Evolutionary conservation across 2,797 vertebrate genomes (phyloP).

Genomic region (Liparis tanakae): DNA sequence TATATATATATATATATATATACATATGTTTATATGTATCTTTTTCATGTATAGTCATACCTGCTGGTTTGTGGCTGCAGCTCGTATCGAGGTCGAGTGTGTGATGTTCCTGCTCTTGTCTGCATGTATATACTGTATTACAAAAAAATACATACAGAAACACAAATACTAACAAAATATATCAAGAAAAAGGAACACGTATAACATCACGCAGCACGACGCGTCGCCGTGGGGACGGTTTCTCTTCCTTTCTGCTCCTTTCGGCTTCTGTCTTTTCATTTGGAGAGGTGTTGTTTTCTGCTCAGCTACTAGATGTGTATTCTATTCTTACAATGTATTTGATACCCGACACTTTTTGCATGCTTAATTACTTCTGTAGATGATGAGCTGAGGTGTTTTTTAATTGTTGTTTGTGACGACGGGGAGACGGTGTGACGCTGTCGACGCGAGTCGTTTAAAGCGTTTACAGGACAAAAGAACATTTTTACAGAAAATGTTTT

Average conservation of each 20-base stretch:
- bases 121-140: conserved; percentile 77
- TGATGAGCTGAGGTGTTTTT: conserved; percentile 71
- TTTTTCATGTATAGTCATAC: conserved; percentile 67
- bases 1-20: conserved; percentile 6
- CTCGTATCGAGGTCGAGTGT: conserved; percentile 68
- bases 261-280: conserved; percentile 54
- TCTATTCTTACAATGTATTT: conserved; percentile 83
- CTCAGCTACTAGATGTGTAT: conserved; percentile 79
- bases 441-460: too few relatives aligned
- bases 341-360: conserved; percentile 82
- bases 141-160: conserved; percentile 66
- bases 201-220: conserved; percentile 74
- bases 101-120: conserved; percentile 66
- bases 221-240: conserved; percentile 70
- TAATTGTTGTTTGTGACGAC: conserved; percentile 62
- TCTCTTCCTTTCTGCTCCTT: conserved; percentile 34
- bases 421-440: conserved; percentile 59
- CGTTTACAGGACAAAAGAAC: too few relatives aligned
- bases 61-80: conserved; percentile 61
- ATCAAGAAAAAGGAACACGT: conserved; percentile 73
- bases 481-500: too few relatives aligned
- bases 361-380: conserved; percentile 77
- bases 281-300: conserved; percentile 74
- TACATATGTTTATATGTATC: conserved; percentile 33
- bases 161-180: conserved; percentile 71